Evolutionary conservation across 1,140 invertebrate genomes (phyloP).

Genomic region (Bombus soroeensis): DNA sequence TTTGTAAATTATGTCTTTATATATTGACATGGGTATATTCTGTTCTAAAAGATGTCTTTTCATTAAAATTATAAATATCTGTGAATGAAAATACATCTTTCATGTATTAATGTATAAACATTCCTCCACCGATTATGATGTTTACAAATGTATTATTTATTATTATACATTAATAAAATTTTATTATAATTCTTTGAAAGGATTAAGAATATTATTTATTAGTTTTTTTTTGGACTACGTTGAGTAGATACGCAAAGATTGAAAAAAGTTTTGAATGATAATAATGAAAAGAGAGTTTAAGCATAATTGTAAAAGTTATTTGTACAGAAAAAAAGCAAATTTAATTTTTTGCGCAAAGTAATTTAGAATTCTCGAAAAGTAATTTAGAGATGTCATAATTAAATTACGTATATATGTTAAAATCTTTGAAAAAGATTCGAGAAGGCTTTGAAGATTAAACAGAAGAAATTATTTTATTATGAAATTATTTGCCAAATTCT

Average conservation of each 20-base stretch:
- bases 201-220: not conserved
- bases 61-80: not conserved
- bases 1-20: not conserved
- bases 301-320: no score
- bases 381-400: not conserved
- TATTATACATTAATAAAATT: constrained; percentile 12
- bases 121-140: not conserved
- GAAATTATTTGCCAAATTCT: not conserved
- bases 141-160: constrained; percentile 21
- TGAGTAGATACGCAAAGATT: no score
- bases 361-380: not conserved
- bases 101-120: constrained; percentile 4
- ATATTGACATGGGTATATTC: not conserved
- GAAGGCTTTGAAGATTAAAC: not conserved
- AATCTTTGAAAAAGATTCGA: no score
- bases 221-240: no score
- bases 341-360: not conserved
- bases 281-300: not conserved
- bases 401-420: not conserved
- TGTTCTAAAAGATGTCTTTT: not conserved
- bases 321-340: not conserved
- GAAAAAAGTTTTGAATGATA: not conserved
- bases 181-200: constrained; percentile 14
- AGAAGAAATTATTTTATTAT: not conserved
- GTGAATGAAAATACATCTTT: constrained; percentile 2